Percentiles rank a stretch among this genome's conserved stretches.
These are phyloP conservation scores for Perodicticus potto DNA, from an alignment of 2,797 vertebrate species.

Conservation along the genomic window DNA sequence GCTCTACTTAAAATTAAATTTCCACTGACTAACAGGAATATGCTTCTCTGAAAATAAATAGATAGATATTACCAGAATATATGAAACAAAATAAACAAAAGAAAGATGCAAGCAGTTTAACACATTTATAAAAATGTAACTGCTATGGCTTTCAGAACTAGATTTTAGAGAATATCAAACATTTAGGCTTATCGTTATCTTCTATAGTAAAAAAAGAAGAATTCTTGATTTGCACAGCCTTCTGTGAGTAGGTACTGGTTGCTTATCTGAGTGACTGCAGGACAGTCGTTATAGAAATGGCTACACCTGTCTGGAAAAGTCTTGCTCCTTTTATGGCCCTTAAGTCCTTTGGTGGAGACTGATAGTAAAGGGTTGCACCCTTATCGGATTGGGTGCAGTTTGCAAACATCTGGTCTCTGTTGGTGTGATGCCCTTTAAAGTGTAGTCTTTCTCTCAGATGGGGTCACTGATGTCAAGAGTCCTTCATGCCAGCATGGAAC, in stretches of 20 bases:
- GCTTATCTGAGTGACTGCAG: too few species aligned
- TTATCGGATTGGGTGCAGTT: not conserved
- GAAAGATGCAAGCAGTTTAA: constrained; percentile 1
- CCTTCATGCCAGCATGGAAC: not conserved
- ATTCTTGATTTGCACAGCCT: too few species aligned
- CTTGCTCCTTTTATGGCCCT: too few species aligned
- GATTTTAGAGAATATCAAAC: not conserved
- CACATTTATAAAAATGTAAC: not conserved
- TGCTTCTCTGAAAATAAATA: constrained; percentile 33
- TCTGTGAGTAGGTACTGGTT: too few species aligned
- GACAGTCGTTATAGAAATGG: too few species aligned
- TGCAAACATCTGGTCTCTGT: not conserved
- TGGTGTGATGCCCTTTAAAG: not conserved
- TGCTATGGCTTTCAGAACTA: constrained; percentile 32
- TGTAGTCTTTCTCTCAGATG: not conserved
- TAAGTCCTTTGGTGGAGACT: not conserved
- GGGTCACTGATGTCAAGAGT: not conserved
- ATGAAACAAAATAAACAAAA: constrained; percentile 12
- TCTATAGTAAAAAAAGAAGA: too few species aligned
- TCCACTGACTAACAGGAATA: not conserved
- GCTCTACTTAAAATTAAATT: not conserved
- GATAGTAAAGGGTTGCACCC: not conserved
- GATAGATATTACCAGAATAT: constrained; percentile 28
- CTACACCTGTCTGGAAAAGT: too few species aligned
- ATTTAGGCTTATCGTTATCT: too few species aligned